Conservation (phyloP, 2,888 invertebrate genomes). For the Drosophila quinaria region DNA sequence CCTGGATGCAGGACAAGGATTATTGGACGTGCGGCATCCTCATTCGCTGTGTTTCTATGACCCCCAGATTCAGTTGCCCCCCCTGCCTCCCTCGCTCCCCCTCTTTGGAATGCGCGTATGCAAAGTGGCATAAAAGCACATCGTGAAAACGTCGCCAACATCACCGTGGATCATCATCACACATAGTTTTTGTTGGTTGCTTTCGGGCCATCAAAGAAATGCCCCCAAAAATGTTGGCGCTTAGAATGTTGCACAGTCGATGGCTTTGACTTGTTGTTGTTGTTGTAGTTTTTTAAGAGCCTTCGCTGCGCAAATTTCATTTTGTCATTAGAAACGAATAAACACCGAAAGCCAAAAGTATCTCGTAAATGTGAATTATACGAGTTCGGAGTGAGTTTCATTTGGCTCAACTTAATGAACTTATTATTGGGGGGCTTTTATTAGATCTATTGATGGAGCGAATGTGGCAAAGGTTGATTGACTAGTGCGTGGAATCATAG, state of each 20-base stretch:
- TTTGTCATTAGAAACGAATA: constrained; percentile 76
- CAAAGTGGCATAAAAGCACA: constrained; percentile 81
- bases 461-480: neutral
- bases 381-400: constrained; percentile 9
- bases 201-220: constrained; percentile 69
- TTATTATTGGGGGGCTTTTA: constrained; percentile 9
- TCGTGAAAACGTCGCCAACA: constrained; percentile 70
- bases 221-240: constrained; percentile 46
- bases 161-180: constrained; percentile 22
- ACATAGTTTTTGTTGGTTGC: constrained; percentile 12
- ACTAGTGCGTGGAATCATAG: neutral
- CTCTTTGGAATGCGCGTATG: constrained; percentile 55
- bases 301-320: constrained; percentile 56
- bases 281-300: constrained; percentile 23
- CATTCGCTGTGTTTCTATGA: constrained; percentile 44
- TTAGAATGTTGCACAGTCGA: constrained; percentile 71
- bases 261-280: constrained; percentile 15
- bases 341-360: constrained; percentile 45
- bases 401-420: constrained; percentile 23
- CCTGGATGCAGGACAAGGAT: constrained; percentile 83
- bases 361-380: constrained; percentile 2
- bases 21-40: constrained; percentile 81
- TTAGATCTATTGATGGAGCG: neutral
- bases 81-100: neutral
- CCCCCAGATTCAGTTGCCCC: constrained; percentile 2